Evolutionary conservation across 2,797 vertebrate genomes (phyloP).

Genomic region (Pangasius sanitwongsei): DNA sequence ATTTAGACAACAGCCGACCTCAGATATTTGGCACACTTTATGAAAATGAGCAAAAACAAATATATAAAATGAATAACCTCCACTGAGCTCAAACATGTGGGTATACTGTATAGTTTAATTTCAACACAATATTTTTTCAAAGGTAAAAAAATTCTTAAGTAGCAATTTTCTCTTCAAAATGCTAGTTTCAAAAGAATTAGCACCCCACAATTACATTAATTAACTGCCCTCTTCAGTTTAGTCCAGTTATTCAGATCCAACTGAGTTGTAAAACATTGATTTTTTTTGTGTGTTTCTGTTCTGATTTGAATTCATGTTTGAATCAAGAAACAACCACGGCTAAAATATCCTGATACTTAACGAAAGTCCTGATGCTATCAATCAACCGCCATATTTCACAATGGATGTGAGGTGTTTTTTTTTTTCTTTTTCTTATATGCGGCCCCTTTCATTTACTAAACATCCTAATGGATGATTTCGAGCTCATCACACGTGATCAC

Average conservation of each 20-base stretch:
- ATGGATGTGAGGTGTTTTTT: neutral
- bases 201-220: neutral
- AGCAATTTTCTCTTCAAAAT: neutral
- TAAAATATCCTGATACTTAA: neutral
- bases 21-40: neutral
- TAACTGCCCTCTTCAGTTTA: neutral
- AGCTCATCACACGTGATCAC: neutral
- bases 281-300: neutral
- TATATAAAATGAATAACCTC: conserved; percentile 5
- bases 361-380: neutral
- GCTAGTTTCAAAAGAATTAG: neutral
- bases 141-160: neutral
- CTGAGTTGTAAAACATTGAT: neutral
- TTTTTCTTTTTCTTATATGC: neutral
- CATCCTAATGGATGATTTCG: neutral
- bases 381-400: neutral
- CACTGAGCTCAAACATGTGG: neutral
- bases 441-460: neutral
- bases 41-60: conserved; percentile 12
- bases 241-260: neutral
- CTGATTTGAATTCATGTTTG: neutral
- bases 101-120: neutral
- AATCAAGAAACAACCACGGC: neutral
- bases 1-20: neutral
- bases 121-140: neutral